Evolutionary conservation across 2,888 invertebrate genomes (phyloP).

Genomic region (Erannis defoliaria): DNA sequence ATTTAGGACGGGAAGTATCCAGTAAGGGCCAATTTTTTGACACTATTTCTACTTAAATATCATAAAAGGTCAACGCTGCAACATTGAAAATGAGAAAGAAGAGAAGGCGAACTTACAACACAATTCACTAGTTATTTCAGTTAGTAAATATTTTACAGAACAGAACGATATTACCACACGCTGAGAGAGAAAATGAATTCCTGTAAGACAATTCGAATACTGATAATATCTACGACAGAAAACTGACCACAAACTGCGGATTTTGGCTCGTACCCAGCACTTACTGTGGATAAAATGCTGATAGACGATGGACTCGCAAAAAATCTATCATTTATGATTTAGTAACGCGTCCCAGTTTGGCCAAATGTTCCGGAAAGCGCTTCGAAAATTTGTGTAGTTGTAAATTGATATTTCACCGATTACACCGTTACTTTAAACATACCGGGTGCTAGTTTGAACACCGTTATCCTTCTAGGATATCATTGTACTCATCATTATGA

Average conservation of each 20-base stretch:
- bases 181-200: constrained; percentile 16
- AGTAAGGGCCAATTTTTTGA: no score
- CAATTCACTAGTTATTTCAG: no score
- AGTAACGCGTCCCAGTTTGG: constrained; percentile 41
- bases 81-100: no score
- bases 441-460: no score
- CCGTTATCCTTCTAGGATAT: no score
- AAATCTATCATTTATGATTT: constrained; percentile 53
- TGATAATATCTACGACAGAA: constrained; percentile 49
- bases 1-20: no score
- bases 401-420: neutral
- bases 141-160: no score
- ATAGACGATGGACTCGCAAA: constrained; percentile 50
- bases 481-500: no score
- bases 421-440: no score
- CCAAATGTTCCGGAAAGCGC: constrained; percentile 41
- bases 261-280: constrained; percentile 57
- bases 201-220: constrained; percentile 47
- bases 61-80: no score
- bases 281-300: constrained; percentile 51
- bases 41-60: no score
- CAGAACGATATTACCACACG: constrained; percentile 4
- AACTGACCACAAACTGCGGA: constrained; percentile 50
- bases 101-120: no score
- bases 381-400: constrained; percentile 7